These are phyloP conservation scores for Podabrus alpinus DNA, from an alignment of 2,888 invertebrate species.

Conservation along the genomic window DNA sequence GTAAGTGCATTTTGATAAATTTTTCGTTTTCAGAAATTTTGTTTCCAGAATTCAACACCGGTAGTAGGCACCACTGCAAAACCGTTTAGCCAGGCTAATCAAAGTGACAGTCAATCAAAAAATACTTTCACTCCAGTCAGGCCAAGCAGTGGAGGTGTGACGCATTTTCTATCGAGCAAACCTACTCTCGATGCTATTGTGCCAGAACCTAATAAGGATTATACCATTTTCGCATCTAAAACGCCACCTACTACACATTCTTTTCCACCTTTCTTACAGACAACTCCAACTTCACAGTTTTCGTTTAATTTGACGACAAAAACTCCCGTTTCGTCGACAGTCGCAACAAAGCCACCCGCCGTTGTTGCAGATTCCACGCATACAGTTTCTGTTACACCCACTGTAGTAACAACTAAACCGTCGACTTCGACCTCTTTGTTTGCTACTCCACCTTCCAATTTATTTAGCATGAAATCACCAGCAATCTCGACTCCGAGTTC, in stretches of 20 bases:
- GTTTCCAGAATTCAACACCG: neutral
- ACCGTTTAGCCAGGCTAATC: neutral
- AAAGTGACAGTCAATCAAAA: neutral
- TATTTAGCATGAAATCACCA: neutral
- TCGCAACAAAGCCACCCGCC: conserved; percentile 8
- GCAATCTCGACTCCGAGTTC: neutral
- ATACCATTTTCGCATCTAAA: neutral
- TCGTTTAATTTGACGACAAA: conserved; percentile 11
- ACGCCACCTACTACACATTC: conserved; percentile 1
- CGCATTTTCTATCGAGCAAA: neutral
- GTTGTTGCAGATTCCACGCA: neutral
- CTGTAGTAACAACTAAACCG: neutral
- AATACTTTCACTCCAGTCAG: neutral
- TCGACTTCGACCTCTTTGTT: neutral
- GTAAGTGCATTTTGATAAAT: neutral
- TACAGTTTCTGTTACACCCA: neutral
- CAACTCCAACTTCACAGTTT: conserved; percentile 13
- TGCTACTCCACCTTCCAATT: neutral
- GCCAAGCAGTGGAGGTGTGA: neutral
- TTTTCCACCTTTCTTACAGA: conserved; percentile 28
- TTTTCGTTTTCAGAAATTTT: neutral
- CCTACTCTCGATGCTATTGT: neutral
- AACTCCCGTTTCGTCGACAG: neutral
- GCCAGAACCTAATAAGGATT: neutral
- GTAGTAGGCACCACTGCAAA: neutral